phyloP scores from a whole-genome alignment of 2,888 invertebrate genomes.

The Punctoribates punctum region DNA sequence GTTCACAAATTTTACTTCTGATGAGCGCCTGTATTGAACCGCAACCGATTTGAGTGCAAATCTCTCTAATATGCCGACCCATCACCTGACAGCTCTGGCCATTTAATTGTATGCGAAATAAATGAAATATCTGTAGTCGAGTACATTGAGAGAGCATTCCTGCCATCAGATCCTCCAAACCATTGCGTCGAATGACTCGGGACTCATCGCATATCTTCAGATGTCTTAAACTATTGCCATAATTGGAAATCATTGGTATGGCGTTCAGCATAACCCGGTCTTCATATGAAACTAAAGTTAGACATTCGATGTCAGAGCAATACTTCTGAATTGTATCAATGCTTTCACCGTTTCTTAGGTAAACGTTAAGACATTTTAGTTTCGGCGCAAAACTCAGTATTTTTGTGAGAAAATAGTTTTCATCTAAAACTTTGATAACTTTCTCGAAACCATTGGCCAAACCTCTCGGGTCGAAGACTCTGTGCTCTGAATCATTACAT shows the following conservation, averaged over 20 bases:
- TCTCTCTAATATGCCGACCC: background rate
- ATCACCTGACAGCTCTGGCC: background rate
- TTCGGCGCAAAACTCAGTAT: background rate
- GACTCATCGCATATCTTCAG: slow-evolving; percentile 4
- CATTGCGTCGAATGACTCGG: background rate
- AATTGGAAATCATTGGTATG: background rate
- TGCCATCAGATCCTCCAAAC: background rate
- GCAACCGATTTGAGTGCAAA: background rate
- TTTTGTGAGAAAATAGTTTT: background rate
- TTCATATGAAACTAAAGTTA: background rate
- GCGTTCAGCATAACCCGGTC: background rate
- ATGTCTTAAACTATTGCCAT: background rate
- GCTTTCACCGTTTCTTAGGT: background rate
- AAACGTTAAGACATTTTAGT: background rate
- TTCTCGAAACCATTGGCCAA: background rate
- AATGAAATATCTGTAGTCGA: background rate
- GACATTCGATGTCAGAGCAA: background rate
- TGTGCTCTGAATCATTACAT: background rate
- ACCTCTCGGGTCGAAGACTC: background rate
- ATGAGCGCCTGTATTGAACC: background rate
- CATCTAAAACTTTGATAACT: background rate
- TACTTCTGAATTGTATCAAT: background rate
- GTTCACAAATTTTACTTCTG: background rate
- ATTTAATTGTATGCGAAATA: background rate
- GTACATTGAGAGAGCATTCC: background rate